phyloP scores from a whole-genome alignment of 2,797 vertebrate genomes.

The Gambusia yucatana region DNA sequence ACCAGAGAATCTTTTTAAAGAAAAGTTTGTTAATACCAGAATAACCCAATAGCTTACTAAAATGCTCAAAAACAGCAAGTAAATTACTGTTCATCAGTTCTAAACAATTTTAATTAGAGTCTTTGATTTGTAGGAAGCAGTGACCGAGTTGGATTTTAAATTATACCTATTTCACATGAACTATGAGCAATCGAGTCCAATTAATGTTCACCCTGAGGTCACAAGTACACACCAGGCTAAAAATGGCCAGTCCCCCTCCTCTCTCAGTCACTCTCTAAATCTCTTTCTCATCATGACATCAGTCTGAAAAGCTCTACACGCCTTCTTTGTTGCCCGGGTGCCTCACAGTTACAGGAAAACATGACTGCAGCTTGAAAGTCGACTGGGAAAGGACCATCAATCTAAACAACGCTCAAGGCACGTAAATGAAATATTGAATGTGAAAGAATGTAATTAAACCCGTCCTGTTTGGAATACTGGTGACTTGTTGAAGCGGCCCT shows the following conservation, averaged over 20 bases:
- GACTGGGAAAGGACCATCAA: constrained; percentile 31
- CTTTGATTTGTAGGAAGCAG: background rate
- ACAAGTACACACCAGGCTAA: constrained; percentile 63
- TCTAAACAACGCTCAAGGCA: constrained; percentile 17
- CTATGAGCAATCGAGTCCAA: constrained; percentile 50
- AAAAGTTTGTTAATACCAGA: background rate
- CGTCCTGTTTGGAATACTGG: constrained; percentile 13
- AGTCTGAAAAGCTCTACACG: constrained; percentile 49
- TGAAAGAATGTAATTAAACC: constrained; percentile 23
- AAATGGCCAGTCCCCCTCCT: constrained; percentile 66
- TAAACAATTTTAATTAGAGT: background rate
- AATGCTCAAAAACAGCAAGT: background rate
- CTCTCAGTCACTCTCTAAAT: constrained; percentile 25
- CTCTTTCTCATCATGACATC: constrained; percentile 69
- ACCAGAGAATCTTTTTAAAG: background rate
- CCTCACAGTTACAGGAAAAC: constrained; percentile 69
- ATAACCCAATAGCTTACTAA: background rate
- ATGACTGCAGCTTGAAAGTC: constrained; percentile 46
- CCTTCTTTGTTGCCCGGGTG: constrained; percentile 69
- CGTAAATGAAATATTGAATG: constrained; percentile 53
- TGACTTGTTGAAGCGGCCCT: constrained; percentile 14
- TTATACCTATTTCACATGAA: constrained; percentile 30
- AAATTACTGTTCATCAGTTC: background rate
- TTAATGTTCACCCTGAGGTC: constrained; percentile 46
- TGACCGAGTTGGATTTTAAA: constrained; percentile 4